A percentile compares a stretch with the other conserved stretches of the same genome.
These are phyloP conservation scores for Piscicola geometra DNA, from an alignment of 2,888 invertebrate genomes.

Conservation along the genomic window DNA sequence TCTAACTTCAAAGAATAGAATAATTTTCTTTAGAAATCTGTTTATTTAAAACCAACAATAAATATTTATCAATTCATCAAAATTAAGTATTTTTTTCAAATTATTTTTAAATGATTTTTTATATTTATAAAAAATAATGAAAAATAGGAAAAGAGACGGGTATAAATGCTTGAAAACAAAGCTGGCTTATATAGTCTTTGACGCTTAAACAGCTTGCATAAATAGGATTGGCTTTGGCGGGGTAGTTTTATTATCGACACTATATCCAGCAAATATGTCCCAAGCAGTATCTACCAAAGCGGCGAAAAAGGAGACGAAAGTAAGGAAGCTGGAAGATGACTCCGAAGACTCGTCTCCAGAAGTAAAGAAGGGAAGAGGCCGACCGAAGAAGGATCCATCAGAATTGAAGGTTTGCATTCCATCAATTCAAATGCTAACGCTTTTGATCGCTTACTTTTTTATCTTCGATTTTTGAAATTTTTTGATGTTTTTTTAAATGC, in stretches of 20 bases:
- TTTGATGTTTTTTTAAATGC: too few relatives aligned
- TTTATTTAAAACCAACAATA: too few relatives aligned
- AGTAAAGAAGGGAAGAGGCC: conserved; percentile 32
- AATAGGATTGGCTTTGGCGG: conserved; percentile 12
- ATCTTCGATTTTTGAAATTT: too few relatives aligned
- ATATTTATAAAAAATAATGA: too few relatives aligned
- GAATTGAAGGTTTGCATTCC: conserved; percentile 13
- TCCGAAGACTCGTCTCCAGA: conserved; percentile 33
- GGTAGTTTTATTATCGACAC: too few relatives aligned
- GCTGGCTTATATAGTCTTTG: not conserved
- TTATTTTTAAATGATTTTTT: too few relatives aligned
- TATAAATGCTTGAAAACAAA: not conserved
- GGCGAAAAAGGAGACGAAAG: conserved; percentile 22
- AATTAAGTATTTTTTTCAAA: too few relatives aligned
- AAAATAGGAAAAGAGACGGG: too few relatives aligned
- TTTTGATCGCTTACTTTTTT: not conserved
- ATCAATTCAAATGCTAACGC: not conserved
- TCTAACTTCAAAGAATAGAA: too few relatives aligned
- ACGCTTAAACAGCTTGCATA: conserved; percentile 18
- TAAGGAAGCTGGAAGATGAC: conserved; percentile 26
- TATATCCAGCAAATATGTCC: too few relatives aligned
- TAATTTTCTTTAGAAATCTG: too few relatives aligned
- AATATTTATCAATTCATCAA: too few relatives aligned
- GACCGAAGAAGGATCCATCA: conserved; percentile 30
- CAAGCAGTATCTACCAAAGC: conserved; percentile 20